Evolutionary conservation across 2,888 invertebrate genomes (phyloP).

Genomic region (Acronicta psi): DNA sequence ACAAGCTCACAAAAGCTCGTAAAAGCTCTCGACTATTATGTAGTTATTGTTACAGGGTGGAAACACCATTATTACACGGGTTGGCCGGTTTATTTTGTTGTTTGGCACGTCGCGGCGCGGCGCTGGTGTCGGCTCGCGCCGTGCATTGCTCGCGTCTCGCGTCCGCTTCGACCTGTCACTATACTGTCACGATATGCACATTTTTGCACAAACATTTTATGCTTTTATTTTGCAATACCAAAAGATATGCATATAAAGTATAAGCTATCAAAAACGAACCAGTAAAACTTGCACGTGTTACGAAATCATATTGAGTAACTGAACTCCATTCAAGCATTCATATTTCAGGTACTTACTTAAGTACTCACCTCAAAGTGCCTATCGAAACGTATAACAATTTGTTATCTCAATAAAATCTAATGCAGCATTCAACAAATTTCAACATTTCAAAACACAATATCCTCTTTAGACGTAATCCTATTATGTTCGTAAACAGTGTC

Average conservation of each 20-base stretch:
- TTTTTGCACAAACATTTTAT: conserved; percentile 2
- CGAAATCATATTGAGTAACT: conserved; percentile 17
- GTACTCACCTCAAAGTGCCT: conserved; percentile 27
- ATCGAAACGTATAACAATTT: conserved; percentile 45
- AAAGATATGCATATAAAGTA: no score
- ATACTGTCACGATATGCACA: conserved; percentile 34
- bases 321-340: conserved; percentile 12
- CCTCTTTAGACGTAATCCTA: conserved; percentile 79
- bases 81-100: conserved; percentile 84
- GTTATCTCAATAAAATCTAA: conserved; percentile 57
- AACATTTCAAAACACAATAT: conserved; percentile 77
- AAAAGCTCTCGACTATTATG: conserved; percentile 88
- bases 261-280: not conserved
- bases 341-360: conserved; percentile 21
- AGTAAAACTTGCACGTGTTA: conserved; percentile 18
- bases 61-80: conserved; percentile 88
- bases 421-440: conserved; percentile 62
- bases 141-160: conserved; percentile 31
- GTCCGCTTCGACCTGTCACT: conserved; percentile 24
- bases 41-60: conserved; percentile 89
- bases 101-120: conserved; percentile 75
- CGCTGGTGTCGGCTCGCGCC: conserved; percentile 57
- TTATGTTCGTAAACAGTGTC: conserved; percentile 82
- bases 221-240: no score
- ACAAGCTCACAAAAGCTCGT: conserved; percentile 88